Base-by-base conservation (phyloP, 2,113 vertebrate genomes). In the Aplodontia rufa region DNA sequence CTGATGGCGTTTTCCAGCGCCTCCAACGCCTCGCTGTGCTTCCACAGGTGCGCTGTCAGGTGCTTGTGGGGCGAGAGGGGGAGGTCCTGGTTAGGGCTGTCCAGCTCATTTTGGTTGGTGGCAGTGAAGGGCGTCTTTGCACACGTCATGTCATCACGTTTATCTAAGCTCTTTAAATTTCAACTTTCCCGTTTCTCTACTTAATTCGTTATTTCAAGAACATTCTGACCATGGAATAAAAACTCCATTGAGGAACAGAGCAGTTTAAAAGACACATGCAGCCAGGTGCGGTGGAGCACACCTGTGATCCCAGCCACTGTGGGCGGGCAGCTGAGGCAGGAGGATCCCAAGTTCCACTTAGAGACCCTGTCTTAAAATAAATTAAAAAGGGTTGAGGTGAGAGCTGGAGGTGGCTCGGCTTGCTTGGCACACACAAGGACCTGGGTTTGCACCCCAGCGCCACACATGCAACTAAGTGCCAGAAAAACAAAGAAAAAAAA, bases 1-100 rank as follows among this genome's bases (percentile, higher is more conserved):
- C 98, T 98, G 96, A 99, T 99, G 1, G 98, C 98, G 0, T 98
- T 98, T 97, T 99, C 99, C 98, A 99, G 94, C 72, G 99, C 99
- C 94, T 99, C 93, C 98, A 99, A 96, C 22, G 99, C 98, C 92
- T 99, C 99, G 2, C 98, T 98, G 98, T 99, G 99, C 97, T 98
- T 99, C 98, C 99, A 99, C 95, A 99, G 98, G 98, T 99, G 99
- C 83, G 98, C 80, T 0, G 99, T 98, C 97, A 99, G 98, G 96
- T 98, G 99, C 99, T 99, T 97, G 75, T 0, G 92, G 88, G 45
- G 75, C 81, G 80, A 14, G 51, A 1, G 28, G 45, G 47, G 32
- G 9, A 9, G 64, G 87, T 79, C 40, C 4, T 6, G 71, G 49
- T n/a, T n/a, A n/a, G n/a, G n/a, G n/a, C n/a, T 51, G 47, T 95